Conservation (phyloP, 2,113 vertebrate species). For the Poeciliopsis turrubarensis region DNA sequence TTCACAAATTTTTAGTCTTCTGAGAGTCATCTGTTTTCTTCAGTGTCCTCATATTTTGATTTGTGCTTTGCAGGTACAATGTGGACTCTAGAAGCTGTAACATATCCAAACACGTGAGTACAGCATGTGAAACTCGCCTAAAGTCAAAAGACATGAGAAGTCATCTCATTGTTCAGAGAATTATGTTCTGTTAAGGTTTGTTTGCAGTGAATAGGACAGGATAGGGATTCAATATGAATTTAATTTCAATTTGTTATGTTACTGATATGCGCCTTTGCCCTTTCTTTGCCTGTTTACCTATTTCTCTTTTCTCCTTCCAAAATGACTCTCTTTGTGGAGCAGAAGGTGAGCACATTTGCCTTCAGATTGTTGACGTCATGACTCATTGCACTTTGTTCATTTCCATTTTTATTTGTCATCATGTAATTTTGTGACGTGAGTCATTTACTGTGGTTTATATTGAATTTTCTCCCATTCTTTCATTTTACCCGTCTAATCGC, state of each 20-base stretch:
- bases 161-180: background rate
- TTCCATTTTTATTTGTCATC: conserved; percentile 28
- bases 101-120: conserved; percentile 93
- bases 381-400: conserved; percentile 28
- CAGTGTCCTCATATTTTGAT: background rate
- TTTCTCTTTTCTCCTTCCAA: conserved; percentile 12
- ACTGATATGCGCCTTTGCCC: conserved; percentile 1
- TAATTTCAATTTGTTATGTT: background rate
- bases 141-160: too few species aligned
- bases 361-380: conserved; percentile 8
- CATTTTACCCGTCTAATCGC: conserved; percentile 47
- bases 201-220: background rate
- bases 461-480: conserved; percentile 49
- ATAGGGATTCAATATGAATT: conserved; percentile 18
- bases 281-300: background rate
- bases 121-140: background rate
- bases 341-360: conserved; percentile 67
- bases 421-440: conserved; percentile 9
- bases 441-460: conserved; percentile 39
- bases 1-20: background rate
- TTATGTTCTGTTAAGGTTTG: background rate
- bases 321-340: conserved; percentile 42
- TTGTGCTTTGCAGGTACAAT: conserved; percentile 86
- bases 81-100: conserved; percentile 95
- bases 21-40: background rate